phyloP scores from a whole-genome alignment of 1,140 invertebrate species.

The Drosophila tropicalis region DNA sequence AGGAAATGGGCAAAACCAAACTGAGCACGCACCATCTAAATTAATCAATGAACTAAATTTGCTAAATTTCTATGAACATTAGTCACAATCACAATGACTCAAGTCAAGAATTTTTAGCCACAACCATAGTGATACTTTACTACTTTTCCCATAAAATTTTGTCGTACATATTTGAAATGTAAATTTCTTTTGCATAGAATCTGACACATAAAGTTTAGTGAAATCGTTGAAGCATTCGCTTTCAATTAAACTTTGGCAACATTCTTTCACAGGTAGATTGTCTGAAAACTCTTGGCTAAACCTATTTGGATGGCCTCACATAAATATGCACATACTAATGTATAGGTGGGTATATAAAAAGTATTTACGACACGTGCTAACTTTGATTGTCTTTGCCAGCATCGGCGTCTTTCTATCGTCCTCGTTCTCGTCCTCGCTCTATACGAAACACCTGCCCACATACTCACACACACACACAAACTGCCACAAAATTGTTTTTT shows the following conservation, averaged over 20 bases:
- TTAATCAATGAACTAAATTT: too few species aligned
- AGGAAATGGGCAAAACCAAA: background rate
- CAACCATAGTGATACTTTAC: too few species aligned
- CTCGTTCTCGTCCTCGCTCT: background rate
- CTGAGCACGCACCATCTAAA: too few species aligned
- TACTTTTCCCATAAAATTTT: too few species aligned
- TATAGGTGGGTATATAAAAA: constrained; percentile 45
- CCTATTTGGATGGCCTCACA: constrained; percentile 37
- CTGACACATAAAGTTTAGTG: background rate
- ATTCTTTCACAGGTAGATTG: background rate
- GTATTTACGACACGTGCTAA: constrained; percentile 63
- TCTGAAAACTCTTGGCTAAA: constrained; percentile 17
- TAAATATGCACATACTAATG: constrained; percentile 64
- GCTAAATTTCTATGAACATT: too few species aligned
- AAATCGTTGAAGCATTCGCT: constrained; percentile 15
- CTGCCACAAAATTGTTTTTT: background rate
- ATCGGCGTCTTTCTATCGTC: constrained; percentile 6
- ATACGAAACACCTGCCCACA: background rate
- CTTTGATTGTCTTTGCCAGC: constrained; percentile 56
- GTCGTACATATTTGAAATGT: background rate
- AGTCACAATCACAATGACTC: too few species aligned
- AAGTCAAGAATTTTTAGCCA: too few species aligned
- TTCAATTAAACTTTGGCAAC: constrained; percentile 52
- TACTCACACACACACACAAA: background rate
- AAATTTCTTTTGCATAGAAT: background rate